Conservation (phyloP, 2,113 vertebrate species). For the Chlorodrepanis virens region DNA sequence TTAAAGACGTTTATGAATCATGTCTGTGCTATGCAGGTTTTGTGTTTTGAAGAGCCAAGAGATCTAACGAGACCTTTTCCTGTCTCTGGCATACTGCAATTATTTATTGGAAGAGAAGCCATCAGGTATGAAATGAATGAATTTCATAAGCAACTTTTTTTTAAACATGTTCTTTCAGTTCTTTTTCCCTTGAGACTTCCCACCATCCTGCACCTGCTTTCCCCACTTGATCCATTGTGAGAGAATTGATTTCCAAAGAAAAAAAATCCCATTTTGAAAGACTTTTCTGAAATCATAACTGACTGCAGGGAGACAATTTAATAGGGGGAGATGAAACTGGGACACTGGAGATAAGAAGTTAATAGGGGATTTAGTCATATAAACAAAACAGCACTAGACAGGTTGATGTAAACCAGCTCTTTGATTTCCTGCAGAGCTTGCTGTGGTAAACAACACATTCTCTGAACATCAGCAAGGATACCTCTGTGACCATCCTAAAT, state of each 20-base stretch:
- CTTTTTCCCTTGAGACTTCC: not conserved
- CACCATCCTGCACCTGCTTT: not conserved
- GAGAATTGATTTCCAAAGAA: not conserved
- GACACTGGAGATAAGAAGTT: not conserved
- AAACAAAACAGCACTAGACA: not conserved
- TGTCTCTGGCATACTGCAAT: not conserved
- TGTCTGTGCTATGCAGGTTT: not conserved
- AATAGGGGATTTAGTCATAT: not conserved
- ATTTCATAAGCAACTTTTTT: not conserved
- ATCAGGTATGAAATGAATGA: not conserved
- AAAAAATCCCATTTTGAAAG: constrained; percentile 9
- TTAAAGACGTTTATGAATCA: not conserved
- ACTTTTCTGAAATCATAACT: not conserved
- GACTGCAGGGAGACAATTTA: not conserved
- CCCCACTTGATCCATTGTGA: not conserved
- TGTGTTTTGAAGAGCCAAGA: not conserved
- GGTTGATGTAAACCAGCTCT: not conserved
- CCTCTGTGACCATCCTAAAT: not conserved
- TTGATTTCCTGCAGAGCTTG: not conserved
- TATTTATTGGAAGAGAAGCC: not conserved
- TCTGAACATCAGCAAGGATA: not conserved
- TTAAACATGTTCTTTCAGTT: not conserved
- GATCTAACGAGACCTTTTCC: not conserved
- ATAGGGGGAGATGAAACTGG: constrained; percentile 11
- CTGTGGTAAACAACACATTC: not conserved